These are phyloP conservation scores for Phalacrocorax aristotelis DNA, from an alignment of 2,113 vertebrate genomes.

Conservation along the genomic window DNA sequence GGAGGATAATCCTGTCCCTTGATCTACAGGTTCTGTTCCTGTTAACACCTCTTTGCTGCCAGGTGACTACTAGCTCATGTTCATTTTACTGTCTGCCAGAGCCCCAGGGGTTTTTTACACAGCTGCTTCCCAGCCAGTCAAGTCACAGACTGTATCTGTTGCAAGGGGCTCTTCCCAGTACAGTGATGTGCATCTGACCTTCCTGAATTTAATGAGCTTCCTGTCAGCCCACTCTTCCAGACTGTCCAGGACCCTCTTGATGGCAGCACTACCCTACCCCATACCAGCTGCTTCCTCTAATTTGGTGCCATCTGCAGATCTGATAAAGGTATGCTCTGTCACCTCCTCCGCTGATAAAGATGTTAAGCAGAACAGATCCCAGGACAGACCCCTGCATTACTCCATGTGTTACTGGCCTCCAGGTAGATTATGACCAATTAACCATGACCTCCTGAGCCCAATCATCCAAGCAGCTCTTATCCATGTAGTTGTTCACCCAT, in stretches of 20 bases:
- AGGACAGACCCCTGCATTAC: not conserved
- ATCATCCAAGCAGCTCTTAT: not conserved
- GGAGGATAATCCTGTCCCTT: not conserved
- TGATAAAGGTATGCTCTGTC: not conserved
- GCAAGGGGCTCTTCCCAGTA: not conserved
- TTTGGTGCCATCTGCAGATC: not conserved
- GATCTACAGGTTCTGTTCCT: not conserved
- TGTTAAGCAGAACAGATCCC: not conserved
- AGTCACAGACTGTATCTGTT: not conserved
- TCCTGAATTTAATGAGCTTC: not conserved
- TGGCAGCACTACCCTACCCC: not conserved
- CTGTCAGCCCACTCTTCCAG: not conserved
- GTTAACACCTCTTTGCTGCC: not conserved
- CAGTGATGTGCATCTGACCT: not conserved
- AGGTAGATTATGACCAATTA: not conserved
- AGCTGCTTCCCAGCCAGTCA: not conserved
- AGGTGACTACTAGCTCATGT: not conserved
- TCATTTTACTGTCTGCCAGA: not conserved
- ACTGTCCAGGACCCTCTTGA: not conserved
- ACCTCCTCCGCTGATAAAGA: not conserved
- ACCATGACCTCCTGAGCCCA: not conserved
- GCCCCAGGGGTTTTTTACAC: not conserved
- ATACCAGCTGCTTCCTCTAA: not conserved
- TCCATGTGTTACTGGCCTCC: not conserved
- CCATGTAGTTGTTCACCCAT: not conserved